Base-by-base conservation (phyloP, 1,140 invertebrate species). In the Melitaea cinxia region DNA sequence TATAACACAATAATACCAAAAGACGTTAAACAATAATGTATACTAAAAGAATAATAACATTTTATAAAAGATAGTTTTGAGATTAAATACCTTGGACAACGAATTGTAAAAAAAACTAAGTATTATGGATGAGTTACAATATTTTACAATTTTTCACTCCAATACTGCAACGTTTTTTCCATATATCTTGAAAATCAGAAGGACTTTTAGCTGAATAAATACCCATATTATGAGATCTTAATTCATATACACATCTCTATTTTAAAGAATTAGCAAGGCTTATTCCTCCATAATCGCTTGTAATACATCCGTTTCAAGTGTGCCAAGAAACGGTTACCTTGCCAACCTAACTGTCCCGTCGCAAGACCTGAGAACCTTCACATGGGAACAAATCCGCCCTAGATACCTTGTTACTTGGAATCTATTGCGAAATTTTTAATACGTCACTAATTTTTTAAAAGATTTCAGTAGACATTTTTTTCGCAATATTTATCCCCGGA, bases 271-370 rank as follows among this genome's bases (percentile, higher is more conserved):
- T 39, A 15, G 14, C 37, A 42, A 39, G 17, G 15, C 15, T 17
- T 17, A 39, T 55, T 39, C 15, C 33, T 17, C 24, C 37, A 55
- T 17, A 55, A 37, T 37, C 35, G 45, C 21, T n/a, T 63, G 17
- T 23, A 33, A 26, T 14, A 42, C 24, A 52, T 62, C 65, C 65
- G 65, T 28, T 10, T 57, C 30, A 68, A 57, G 68, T 70, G 15
- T 65, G 73, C 73, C 77, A 71, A 73, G 55, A 70, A 77, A 79
- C 77, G 68, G 77, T 79, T 73, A 65, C 62, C 66, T 70, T 63
- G 60, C 14, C 39, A 65, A 4, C 47, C 56, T 72, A 75, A 75
- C 75, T 73, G 75, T 78, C 58, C 71, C 66, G 39, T 62, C 30
- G 58, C 57, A 49, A 63, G 23, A 56, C 52, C 64, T 77, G 70